Conservation (phyloP, 1,140 invertebrate species). For the Solen grandis region DNA sequence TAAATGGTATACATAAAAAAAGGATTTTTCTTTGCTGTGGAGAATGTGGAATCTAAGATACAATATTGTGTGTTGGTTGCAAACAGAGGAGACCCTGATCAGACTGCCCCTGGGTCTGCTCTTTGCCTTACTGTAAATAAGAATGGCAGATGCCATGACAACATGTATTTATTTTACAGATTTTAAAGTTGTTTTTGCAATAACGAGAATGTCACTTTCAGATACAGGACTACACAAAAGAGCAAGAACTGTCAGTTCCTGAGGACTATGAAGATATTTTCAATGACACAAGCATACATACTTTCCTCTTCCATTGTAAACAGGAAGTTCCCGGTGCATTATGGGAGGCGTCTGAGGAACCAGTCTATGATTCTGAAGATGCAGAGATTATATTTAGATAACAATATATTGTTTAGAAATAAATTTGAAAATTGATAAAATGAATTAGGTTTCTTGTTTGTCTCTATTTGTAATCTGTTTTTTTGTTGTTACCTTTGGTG, state of each 20-base stretch:
- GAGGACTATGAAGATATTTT: constrained; percentile 22
- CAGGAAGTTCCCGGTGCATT: background rate
- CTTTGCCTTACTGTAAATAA: too few species aligned
- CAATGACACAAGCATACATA: constrained; percentile 46
- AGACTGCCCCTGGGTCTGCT: too few species aligned
- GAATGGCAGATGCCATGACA: too few species aligned
- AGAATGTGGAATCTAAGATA: too few species aligned
- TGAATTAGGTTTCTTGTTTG: background rate
- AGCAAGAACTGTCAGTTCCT: background rate
- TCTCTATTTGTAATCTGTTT: background rate
- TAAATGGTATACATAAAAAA: too few species aligned
- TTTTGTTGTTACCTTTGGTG: background rate
- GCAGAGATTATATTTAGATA: constrained; percentile 31
- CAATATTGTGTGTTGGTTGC: too few species aligned
- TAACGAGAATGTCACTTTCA: too few species aligned
- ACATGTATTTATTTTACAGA: too few species aligned
- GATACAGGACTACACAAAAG: constrained; percentile 16
- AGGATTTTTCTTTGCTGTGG: too few species aligned
- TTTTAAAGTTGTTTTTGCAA: too few species aligned
- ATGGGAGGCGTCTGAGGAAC: constrained; percentile 4
- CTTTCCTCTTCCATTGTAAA: background rate
- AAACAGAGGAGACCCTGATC: too few species aligned
- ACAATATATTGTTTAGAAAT: background rate
- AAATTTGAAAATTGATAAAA: background rate
- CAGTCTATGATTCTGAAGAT: constrained; percentile 15